Conservation (phyloP, 2,797 vertebrate genomes). For the Crenichthys baileyi region DNA sequence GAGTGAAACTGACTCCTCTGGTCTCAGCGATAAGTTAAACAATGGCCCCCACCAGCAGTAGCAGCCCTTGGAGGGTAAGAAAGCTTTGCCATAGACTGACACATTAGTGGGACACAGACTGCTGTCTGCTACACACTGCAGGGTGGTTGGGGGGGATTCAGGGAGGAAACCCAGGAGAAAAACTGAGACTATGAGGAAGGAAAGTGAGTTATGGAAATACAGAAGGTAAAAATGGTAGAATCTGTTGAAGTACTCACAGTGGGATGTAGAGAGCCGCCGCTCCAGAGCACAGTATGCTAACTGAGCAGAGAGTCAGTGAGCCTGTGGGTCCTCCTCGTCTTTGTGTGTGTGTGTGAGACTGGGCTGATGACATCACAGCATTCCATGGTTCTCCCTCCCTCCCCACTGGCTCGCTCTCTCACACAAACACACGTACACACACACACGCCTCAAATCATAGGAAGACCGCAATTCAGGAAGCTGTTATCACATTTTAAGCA, state of each 20-base stretch:
- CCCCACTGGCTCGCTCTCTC: slow-evolving; percentile 10
- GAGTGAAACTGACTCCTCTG: slow-evolving; percentile 60
- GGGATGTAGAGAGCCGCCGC: slow-evolving; percentile 74
- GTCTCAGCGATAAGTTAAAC: slow-evolving; percentile 65
- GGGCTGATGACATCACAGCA: slow-evolving; percentile 86
- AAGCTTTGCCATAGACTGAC: slow-evolving; percentile 61
- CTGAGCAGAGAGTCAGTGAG: slow-evolving; percentile 74
- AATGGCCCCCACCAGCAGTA: slow-evolving; percentile 63
- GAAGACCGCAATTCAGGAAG: slow-evolving; percentile 64
- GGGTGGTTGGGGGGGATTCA: neutral
- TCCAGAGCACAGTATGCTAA: slow-evolving; percentile 77
- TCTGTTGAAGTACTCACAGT: slow-evolving; percentile 80
- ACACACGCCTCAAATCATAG: slow-evolving; percentile 22
- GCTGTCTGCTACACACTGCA: slow-evolving; percentile 44
- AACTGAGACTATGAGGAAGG: slow-evolving; percentile 13
- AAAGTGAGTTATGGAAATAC: slow-evolving; percentile 23
- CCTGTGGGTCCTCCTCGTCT: slow-evolving; percentile 80
- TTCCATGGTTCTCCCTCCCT: slow-evolving; percentile 71
- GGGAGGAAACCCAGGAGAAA: neutral
- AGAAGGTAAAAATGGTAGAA: slow-evolving; percentile 52
- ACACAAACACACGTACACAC: neutral
- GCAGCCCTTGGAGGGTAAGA: slow-evolving; percentile 70
- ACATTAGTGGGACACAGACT: slow-evolving; percentile 55
- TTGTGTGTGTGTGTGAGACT: slow-evolving; percentile 78
- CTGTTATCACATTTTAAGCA: slow-evolving; percentile 53